Percentiles rank a stretch among this genome's conserved stretches.
phyloP scores from a whole-genome alignment of 2,113 vertebrate species.

The Panthera uncia region DNA sequence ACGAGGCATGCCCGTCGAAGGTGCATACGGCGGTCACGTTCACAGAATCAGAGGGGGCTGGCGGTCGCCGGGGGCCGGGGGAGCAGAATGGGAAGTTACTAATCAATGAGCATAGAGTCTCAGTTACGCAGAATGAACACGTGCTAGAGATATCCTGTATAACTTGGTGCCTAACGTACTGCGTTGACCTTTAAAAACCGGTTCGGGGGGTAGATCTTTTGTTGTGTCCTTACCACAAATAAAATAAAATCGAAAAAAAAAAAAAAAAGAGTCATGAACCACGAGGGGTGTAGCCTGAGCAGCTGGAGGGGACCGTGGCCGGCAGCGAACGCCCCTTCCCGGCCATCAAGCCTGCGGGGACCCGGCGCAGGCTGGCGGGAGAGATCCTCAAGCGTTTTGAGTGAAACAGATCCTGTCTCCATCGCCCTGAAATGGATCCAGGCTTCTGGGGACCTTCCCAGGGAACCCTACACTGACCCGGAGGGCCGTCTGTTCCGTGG shows the following conservation, averaged over 20 bases:
- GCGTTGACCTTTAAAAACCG: accelerated
- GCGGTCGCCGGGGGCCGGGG: background rate
- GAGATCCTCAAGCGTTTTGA: slow-evolving; percentile 93
- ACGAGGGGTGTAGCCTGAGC: background rate
- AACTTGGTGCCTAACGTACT: accelerated
- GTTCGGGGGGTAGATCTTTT: background rate
- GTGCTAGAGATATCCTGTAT: background rate
- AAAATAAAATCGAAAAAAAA: background rate
- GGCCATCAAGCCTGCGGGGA: slow-evolving; percentile 94
- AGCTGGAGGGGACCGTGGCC: slow-evolving; percentile 59
- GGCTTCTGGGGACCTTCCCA: background rate
- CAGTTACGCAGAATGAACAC: background rate
- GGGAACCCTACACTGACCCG: too few relatives aligned
- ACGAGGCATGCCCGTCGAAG: background rate
- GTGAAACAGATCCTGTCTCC: slow-evolving; percentile 88
- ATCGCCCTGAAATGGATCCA: slow-evolving; percentile 88
- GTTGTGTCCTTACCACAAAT: background rate
- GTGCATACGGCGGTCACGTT: background rate
- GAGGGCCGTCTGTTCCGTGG: background rate
- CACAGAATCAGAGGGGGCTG: background rate
- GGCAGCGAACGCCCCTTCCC: slow-evolving; percentile 90
- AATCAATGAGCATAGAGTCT: background rate
- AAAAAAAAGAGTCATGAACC: background rate
- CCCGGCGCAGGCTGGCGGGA: slow-evolving; percentile 91
- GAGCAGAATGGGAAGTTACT: background rate